Percentiles rank a stretch among this genome's conserved stretches.
Conservation (phyloP, 2,797 vertebrate genomes). For the Hypotaenidia philippensis region DNA sequence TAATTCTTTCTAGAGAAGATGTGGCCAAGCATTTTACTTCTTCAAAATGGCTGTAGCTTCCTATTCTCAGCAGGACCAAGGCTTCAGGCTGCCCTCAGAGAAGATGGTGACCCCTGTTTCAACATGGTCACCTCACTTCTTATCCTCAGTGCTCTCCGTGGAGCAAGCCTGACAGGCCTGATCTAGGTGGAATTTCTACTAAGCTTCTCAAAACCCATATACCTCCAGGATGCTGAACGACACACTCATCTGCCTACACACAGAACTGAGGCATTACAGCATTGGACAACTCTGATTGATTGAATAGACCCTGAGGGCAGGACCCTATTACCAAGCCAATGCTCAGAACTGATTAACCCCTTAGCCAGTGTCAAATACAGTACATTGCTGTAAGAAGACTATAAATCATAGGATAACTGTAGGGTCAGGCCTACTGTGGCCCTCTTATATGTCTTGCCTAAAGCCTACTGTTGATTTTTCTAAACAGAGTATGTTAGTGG, state of each 20-base stretch:
- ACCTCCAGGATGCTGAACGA: constrained; percentile 40
- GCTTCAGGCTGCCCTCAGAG: constrained; percentile 32
- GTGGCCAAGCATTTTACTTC: background rate
- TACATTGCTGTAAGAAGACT: constrained; percentile 59
- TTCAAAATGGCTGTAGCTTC: background rate
- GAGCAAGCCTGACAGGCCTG: background rate
- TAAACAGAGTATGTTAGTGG: background rate
- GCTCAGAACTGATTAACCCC: constrained; percentile 71
- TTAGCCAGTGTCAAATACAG: constrained; percentile 66
- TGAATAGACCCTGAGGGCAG: constrained; percentile 64
- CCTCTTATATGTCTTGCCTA: constrained; percentile 45
- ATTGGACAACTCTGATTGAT: constrained; percentile 68
- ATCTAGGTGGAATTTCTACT: constrained; percentile 47
- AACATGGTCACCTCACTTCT: constrained; percentile 35
- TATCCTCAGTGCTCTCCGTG: background rate
- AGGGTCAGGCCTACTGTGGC: constrained; percentile 61
- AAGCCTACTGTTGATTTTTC: constrained; percentile 56
- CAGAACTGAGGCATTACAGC: constrained; percentile 45
- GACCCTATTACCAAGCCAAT: constrained; percentile 65
- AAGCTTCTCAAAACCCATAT: constrained; percentile 30
- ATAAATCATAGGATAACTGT: constrained; percentile 69
- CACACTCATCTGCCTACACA: constrained; percentile 69
- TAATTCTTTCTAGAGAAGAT: background rate
- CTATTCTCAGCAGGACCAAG: background rate
- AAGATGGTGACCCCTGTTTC: constrained; percentile 48